Conservation (phyloP, 2,113 vertebrate species). For the Ahaetulla prasina region DNA sequence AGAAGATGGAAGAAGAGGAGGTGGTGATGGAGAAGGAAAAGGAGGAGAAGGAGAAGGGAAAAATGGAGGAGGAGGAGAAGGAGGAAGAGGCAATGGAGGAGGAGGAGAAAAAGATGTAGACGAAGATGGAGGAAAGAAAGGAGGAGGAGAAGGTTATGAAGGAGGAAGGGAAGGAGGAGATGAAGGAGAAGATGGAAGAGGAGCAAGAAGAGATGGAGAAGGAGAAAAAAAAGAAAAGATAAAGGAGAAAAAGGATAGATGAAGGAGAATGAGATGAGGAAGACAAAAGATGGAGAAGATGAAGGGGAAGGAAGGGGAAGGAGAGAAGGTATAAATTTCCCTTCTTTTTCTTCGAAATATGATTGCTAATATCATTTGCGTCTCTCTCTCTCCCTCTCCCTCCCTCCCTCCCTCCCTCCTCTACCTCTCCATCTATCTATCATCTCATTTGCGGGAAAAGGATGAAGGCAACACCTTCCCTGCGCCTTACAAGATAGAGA, state of each 20-base stretch:
- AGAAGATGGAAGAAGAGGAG: too few relatives aligned
- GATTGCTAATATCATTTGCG: neutral
- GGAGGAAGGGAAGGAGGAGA: neutral
- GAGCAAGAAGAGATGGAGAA: too few relatives aligned
- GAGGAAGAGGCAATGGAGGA: neutral
- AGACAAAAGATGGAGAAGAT: too few relatives aligned
- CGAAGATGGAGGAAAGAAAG: neutral
- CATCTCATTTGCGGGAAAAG: neutral
- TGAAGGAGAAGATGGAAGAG: neutral
- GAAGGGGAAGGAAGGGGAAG: neutral
- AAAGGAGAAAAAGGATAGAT: neutral
- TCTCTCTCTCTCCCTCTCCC: too few relatives aligned
- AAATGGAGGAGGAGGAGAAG: accelerated
- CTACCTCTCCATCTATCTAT: too few relatives aligned
- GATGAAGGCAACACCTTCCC: neutral
- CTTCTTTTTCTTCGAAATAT: neutral
- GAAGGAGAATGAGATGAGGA: neutral
- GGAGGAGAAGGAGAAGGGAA: neutral
- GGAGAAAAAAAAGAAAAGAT: too few relatives aligned
- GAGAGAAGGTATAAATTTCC: neutral
- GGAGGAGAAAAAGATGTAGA: neutral
- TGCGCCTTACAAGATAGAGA: neutral
- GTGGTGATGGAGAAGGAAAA: neutral
- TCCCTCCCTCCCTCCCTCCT: too few relatives aligned
- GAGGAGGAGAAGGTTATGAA: neutral